Percentiles rank a stretch among this genome's conserved stretches.
Evolutionary conservation across 2,888 invertebrate genomes (phyloP).

Genomic region (Spilosoma lubricipeda): DNA sequence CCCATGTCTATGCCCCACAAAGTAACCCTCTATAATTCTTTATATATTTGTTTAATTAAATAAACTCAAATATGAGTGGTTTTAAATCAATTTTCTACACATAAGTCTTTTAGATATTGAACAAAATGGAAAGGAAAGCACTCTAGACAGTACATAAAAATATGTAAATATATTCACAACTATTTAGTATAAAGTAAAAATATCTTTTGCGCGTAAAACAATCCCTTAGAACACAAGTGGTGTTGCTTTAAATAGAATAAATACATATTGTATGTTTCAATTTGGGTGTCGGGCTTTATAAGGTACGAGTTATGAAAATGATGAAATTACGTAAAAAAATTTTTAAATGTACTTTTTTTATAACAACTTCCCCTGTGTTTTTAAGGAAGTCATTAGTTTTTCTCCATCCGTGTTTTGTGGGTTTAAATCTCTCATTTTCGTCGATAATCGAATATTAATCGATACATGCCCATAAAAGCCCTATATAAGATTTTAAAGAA

Average conservation of each 20-base stretch:
- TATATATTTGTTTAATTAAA: constrained; percentile 23
- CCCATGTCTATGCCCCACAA: constrained; percentile 39
- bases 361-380: neutral
- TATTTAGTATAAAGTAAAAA: constrained; percentile 41
- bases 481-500: constrained; percentile 38
- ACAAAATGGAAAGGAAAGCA: constrained; percentile 14
- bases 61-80: constrained; percentile 21
- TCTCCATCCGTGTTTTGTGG: neutral
- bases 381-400: no score
- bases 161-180: constrained; percentile 34
- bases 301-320: neutral
- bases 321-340: neutral
- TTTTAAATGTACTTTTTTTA: neutral
- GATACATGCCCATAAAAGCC: constrained; percentile 12
- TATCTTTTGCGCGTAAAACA: constrained; percentile 51
- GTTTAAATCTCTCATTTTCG: neutral
- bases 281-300: neutral
- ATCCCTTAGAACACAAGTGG: constrained; percentile 50
- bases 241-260: constrained; percentile 45
- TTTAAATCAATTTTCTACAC: constrained; percentile 23
- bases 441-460: neutral
- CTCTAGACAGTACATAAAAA: constrained; percentile 16
- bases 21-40: constrained; percentile 26
- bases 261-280: constrained; percentile 32
- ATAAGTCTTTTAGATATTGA: constrained; percentile 15